Conservation (phyloP, 2,797 vertebrate species). For the Gorsachius magnificus region DNA sequence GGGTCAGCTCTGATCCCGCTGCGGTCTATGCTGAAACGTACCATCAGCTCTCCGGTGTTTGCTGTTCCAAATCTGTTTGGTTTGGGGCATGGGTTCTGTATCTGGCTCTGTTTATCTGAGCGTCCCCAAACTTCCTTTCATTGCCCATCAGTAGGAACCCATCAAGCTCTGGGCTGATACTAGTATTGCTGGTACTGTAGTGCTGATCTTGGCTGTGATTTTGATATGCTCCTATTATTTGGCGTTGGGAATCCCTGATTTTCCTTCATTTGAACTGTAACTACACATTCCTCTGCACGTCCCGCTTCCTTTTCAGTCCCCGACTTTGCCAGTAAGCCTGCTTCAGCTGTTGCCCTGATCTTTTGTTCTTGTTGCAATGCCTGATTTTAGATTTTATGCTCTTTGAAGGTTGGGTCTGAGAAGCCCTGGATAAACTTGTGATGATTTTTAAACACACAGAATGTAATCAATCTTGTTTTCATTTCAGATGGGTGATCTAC, state of each 20-base stretch:
- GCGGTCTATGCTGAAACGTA: background rate
- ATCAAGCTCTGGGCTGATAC: background rate
- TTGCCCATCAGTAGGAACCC: background rate
- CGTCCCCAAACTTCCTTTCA: background rate
- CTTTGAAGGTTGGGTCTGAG: background rate
- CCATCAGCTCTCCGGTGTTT: background rate
- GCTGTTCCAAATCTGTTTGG: background rate
- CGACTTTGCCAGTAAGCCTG: background rate
- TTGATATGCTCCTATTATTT: background rate
- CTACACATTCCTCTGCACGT: background rate
- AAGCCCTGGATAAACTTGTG: background rate
- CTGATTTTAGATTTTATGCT: background rate
- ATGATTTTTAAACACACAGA: background rate
- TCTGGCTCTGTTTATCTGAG: background rate
- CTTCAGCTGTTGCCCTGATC: background rate
- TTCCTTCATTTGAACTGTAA: background rate
- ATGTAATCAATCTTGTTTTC: constrained; percentile 39
- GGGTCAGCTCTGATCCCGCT: background rate
- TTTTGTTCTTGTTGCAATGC: background rate
- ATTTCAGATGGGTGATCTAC: constrained; percentile 96
- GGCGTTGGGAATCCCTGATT: background rate
- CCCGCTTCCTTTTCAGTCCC: background rate
- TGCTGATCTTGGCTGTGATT: background rate
- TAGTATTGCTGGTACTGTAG: background rate
- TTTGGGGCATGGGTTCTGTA: background rate